A percentile compares a stretch with the other conserved stretches of the same genome.
Conservation (phyloP, 2,113 vertebrate species). For the Puma concolor region DNA sequence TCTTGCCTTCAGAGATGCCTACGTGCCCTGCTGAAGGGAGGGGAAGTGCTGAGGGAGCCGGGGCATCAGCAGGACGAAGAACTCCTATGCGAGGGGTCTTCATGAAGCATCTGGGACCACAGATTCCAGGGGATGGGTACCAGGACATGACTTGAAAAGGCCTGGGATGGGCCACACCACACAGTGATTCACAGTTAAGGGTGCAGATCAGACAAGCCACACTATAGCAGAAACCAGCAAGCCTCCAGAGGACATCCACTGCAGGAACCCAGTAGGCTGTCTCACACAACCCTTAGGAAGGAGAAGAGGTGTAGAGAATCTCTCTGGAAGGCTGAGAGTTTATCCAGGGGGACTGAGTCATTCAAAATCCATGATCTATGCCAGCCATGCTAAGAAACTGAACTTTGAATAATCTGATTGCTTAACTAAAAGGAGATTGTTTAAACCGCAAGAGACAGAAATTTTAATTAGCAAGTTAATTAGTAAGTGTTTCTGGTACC, state of each 20-base stretch:
- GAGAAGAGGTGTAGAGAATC: neutral
- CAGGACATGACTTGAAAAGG: neutral
- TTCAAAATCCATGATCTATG: conserved; percentile 10
- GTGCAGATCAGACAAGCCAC: neutral
- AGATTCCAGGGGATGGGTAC: neutral
- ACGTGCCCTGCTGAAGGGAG: neutral
- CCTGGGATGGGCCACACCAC: neutral
- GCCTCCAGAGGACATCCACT: neutral
- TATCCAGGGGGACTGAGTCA: neutral
- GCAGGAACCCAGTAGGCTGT: neutral
- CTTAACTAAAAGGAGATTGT: conserved; percentile 61
- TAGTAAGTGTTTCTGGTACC: conserved; percentile 26
- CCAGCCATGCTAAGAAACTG: neutral
- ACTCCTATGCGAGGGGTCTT: neutral
- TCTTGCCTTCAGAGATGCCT: neutral
- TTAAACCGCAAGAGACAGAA: conserved; percentile 61
- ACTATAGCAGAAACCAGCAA: neutral
- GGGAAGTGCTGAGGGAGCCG: neutral
- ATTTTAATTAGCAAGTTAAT: conserved; percentile 70
- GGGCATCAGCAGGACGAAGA: neutral
- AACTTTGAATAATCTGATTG: conserved; percentile 55
- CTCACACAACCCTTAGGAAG: neutral
- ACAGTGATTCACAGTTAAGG: neutral
- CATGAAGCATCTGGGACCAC: neutral
- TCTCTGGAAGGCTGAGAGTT: neutral